Evolutionary conservation across 2,888 invertebrate species (phyloP), one percentile per base, ranked within the genome.

Genomic region (Hartigia nigra): DNA sequence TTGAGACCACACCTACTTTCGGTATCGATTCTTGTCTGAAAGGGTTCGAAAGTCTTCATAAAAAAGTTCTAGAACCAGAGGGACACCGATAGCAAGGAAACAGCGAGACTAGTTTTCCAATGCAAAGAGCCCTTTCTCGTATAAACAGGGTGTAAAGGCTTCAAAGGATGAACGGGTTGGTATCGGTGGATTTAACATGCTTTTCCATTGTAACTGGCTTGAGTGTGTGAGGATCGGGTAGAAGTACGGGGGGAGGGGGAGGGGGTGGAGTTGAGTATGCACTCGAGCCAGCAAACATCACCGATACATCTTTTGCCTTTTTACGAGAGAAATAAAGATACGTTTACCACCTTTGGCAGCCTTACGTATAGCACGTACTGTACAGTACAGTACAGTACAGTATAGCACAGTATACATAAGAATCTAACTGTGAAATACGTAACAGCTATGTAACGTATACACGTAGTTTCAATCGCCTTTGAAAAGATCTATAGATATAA

Each of bases 301-400:
- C 55, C 81, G 84, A 84, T 84, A 81, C 81, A 81, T 80, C 79
- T 78, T 77, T 31, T 70, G 78, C 78, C 82, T 55, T 55, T 86
- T 85, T 84, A 86, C 83, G 86, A 84, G 76, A 78, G 77, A 55
- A 55, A 55, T 55, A 55, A 55, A 55, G 55, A 55, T 55, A 55
- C 23, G 23, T 55, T 55, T 55, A 55, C 55, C 23, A 23, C 55
- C 55, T 55, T 55, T 55, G 55, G 23, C 9, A 23, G 2, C 23
- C 9, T 23, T 9, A 55, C 55, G 55, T 55, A 55, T 23, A 55
- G 23, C 9, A 55, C 55, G 55, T 55, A 55, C 23, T 23, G 23
- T 55, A 55, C 55, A 55, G 23, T 23, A 14, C 39, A 39, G 14
- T 39, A 5, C 23, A 39, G 39, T 14, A 39, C 39, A 39, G 14